phyloP scores from a whole-genome alignment of 1,140 invertebrate species.

The Bombus consobrinus region DNA sequence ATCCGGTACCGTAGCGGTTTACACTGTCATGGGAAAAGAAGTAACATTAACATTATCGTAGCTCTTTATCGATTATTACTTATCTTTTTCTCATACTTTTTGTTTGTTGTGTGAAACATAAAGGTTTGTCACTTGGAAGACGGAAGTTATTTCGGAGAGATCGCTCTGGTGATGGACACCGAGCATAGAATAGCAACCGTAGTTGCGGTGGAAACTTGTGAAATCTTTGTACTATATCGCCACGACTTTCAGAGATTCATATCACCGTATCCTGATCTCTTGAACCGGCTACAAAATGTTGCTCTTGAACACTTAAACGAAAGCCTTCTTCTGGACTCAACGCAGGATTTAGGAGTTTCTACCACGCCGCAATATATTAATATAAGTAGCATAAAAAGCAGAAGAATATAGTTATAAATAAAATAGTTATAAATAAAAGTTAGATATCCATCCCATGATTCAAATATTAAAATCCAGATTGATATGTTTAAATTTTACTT shows the following conservation, averaged over 20 bases:
- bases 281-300: conserved; percentile 72
- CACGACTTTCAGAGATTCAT: conserved; percentile 79
- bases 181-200: conserved; percentile 82
- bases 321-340: conserved; percentile 58
- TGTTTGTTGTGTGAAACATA: background rate
- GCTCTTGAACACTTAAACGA: conserved; percentile 65
- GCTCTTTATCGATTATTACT: background rate
- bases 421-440: background rate
- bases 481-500: background rate
- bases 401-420: background rate
- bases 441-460: background rate
- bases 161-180: conserved; percentile 82
- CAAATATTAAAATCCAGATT: background rate
- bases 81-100: background rate
- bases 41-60: conserved; percentile 53
- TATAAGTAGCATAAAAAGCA: conserved; percentile 64
- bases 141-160: conserved; percentile 78
- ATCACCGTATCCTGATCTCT: conserved; percentile 67
- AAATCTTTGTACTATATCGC: conserved; percentile 81
- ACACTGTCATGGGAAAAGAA: conserved; percentile 77
- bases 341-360: background rate
- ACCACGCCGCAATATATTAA: conserved; percentile 57
- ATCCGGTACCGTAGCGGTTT: conserved; percentile 83
- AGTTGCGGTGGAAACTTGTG: conserved; percentile 84
- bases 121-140: conserved; percentile 79